Conservation (phyloP, 1,140 invertebrate genomes). For the Parasteatoda tepidariorum region DNA sequence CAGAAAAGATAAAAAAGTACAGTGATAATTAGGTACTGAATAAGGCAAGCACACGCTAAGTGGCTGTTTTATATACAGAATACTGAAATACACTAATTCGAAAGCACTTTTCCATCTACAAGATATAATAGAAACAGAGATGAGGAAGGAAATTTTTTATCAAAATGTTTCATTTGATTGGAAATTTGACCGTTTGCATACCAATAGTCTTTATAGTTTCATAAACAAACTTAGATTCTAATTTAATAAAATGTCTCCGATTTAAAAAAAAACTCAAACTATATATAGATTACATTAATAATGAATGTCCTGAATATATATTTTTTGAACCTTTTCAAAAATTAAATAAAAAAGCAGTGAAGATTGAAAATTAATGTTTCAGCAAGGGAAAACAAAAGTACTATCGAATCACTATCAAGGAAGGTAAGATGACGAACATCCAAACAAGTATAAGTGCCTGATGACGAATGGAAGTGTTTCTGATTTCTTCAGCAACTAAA, state of each 20-base stretch:
- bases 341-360: too few species aligned
- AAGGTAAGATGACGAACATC: too few species aligned
- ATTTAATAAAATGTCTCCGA: background rate
- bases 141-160: constrained; percentile 9
- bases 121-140: constrained; percentile 21
- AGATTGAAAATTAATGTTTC: too few species aligned
- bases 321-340: too few species aligned
- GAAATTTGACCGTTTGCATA: background rate
- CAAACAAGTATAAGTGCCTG: too few species aligned
- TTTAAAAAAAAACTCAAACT: background rate
- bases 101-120: constrained; percentile 37
- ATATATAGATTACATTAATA: constrained; percentile 28
- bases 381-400: too few species aligned
- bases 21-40: constrained; percentile 55
- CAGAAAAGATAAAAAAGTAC: constrained; percentile 21
- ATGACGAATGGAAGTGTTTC: too few species aligned
- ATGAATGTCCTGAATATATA: constrained; percentile 2
- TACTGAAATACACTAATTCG: constrained; percentile 40
- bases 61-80: constrained; percentile 51
- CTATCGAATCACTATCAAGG: too few species aligned
- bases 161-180: background rate
- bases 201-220: background rate
- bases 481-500: too few species aligned
- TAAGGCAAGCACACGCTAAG: constrained; percentile 56
- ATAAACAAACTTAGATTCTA: background rate